Percentiles rank a stretch among this genome's conserved stretches.
Conservation (phyloP, 2,888 invertebrate genomes). For the Tolmerus cingulatus region DNA sequence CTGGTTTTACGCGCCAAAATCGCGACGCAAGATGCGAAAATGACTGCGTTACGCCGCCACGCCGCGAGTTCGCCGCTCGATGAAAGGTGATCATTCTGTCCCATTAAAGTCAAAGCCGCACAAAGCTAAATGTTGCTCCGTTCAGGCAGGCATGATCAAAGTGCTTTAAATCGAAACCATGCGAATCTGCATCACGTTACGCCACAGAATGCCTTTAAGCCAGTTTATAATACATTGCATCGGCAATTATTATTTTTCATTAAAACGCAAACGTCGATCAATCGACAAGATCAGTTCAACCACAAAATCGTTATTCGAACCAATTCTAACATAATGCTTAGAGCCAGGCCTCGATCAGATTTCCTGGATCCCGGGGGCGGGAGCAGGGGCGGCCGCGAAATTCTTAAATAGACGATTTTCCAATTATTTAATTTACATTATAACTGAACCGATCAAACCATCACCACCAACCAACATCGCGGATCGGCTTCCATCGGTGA, state of each 20-base stretch:
- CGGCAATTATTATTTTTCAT: slow-evolving; percentile 24
- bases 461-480: slow-evolving; percentile 12
- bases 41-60: background rate
- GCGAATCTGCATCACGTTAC: slow-evolving; percentile 31
- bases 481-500: slow-evolving; percentile 8
- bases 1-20: slow-evolving; percentile 33
- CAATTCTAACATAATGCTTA: slow-evolving; percentile 30
- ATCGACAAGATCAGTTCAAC: slow-evolving; percentile 33
- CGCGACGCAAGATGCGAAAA: background rate
- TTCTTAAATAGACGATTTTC: slow-evolving; percentile 43
- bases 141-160: slow-evolving; percentile 19
- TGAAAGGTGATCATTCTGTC: slow-evolving; percentile 27
- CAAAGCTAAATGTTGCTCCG: slow-evolving; percentile 12
- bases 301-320: slow-evolving; percentile 33
- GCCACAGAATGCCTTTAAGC: slow-evolving; percentile 26
- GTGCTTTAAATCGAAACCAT: slow-evolving; percentile 24
- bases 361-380: background rate
- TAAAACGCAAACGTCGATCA: slow-evolving; percentile 38
- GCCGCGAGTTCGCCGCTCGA: background rate
- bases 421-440: slow-evolving; percentile 43
- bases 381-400: background rate
- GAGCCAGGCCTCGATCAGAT: background rate
- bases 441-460: slow-evolving; percentile 35
- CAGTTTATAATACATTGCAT: slow-evolving; percentile 30
- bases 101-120: slow-evolving; percentile 20